Evolutionary conservation across 2,113 vertebrate genomes (phyloP).

Genomic region (Pagrus major): DNA sequence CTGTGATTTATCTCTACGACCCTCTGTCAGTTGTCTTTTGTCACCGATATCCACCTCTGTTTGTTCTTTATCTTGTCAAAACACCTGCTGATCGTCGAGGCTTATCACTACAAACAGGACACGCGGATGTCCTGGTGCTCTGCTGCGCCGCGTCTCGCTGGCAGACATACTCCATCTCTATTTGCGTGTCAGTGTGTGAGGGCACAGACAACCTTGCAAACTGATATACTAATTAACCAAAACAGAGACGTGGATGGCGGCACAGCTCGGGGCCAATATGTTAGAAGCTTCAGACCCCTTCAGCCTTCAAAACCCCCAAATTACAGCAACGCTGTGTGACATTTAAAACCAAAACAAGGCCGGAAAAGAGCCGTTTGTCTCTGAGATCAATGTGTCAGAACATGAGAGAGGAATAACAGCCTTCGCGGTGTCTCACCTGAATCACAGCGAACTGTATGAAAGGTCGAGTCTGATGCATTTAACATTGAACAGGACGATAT

Average conservation of each 20-base stretch:
- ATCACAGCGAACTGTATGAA: background rate
- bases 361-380: background rate
- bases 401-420: background rate
- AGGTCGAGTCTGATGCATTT: background rate
- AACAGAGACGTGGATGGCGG: background rate
- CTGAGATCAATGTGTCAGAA: background rate
- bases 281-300: background rate
- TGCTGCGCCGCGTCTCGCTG: background rate
- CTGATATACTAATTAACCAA: background rate
- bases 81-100: slow-evolving; percentile 11
- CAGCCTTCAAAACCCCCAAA: background rate
- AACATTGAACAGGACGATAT: background rate
- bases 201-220: background rate
- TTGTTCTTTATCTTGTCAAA: slow-evolving; percentile 35
- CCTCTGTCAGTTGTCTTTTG: background rate
- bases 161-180: background rate
- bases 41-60: background rate
- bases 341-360: background rate
- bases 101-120: slow-evolving; percentile 15
- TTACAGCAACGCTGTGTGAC: background rate
- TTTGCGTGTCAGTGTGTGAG: background rate
- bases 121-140: background rate
- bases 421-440: background rate
- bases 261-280: background rate
- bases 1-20: background rate